Percentiles rank a stretch among this genome's conserved stretches.
Conservation (phyloP, 2,888 invertebrate genomes). For the Eumerus sabulonum region DNA sequence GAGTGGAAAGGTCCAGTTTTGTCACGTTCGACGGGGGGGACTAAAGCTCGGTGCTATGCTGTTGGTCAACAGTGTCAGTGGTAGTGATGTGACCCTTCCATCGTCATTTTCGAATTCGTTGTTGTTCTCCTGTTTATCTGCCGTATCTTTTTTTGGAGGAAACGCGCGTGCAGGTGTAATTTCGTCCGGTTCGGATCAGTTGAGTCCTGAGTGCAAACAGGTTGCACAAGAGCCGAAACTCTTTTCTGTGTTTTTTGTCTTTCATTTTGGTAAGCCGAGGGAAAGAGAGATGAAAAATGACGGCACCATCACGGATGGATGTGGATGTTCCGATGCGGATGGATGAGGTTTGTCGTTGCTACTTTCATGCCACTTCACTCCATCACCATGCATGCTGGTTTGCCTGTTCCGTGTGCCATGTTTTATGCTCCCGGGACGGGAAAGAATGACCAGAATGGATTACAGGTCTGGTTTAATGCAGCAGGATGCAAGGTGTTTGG, state of each 20-base stretch:
- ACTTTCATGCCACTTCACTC: slow-evolving; percentile 26
- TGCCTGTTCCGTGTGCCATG: not conserved
- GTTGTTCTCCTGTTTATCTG: too few relatives aligned
- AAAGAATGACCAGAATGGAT: slow-evolving; percentile 38
- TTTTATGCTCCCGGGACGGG: too few relatives aligned
- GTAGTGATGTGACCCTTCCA: slow-evolving; percentile 32
- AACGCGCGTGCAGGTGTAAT: slow-evolving; percentile 67
- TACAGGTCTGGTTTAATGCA: slow-evolving; percentile 59
- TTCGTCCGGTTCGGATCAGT: slow-evolving; percentile 18
- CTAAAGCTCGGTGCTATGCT: slow-evolving; percentile 53
- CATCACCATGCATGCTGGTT: not conserved
- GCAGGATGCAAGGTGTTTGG: slow-evolving; percentile 69
- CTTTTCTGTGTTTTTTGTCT: slow-evolving; percentile 13
- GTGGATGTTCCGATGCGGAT: slow-evolving; percentile 22
- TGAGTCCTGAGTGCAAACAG: slow-evolving; percentile 35
- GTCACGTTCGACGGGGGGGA: too few relatives aligned
- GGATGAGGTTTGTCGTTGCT: slow-evolving; percentile 49
- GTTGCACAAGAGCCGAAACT: slow-evolving; percentile 24
- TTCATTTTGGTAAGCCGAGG: slow-evolving; percentile 14
- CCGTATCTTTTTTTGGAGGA: slow-evolving; percentile 52
- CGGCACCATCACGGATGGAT: slow-evolving; percentile 38
- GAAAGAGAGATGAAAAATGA: slow-evolving; percentile 50
- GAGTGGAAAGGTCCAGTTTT: too few relatives aligned
- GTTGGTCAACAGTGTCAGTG: slow-evolving; percentile 21
- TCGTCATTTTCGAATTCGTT: slow-evolving; percentile 21